Base-by-base conservation (phyloP, 2,113 vertebrate species). In the Corythoichthys haematopterus region DNA sequence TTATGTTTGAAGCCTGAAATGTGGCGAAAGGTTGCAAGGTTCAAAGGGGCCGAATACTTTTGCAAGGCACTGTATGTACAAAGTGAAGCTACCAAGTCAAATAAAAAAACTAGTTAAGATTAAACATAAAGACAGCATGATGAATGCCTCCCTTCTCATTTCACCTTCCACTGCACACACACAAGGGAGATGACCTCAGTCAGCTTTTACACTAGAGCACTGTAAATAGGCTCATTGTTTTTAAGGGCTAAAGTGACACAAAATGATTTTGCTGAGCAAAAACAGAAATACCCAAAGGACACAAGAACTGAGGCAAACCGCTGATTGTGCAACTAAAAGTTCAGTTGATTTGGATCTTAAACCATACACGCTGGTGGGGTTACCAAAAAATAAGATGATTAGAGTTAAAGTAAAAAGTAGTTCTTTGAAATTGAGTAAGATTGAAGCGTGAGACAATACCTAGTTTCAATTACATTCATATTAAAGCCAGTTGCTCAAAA, bases 151-250 rank as follows among this genome's bases (percentile, higher is more conserved):
- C 68, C 56, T 45, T 82, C 67, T 74, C 74, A 70, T 72, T 57
- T 36, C 58, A 53, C 65, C 59, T 28, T 40, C 20, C 20, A 16
- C n/a, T 82, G 73, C 62, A 10, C 11, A 28, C 76, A 77, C 78
- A 61, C 77, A 66, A 60, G 76, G 70, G 71, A 62, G 52, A 76
- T 85, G 56, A 88, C 68, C 84, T 88, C 85, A 87, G 73, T 20
- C 12, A 53, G 64, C 67, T 60, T 57, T 61, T 43, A 43, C 40
- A 43, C 40, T 59, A 50, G 63, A 58, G 14, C 57, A 36, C 52
- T 28, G 73, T 74, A 85, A 86, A 87, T 77, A 78, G 66, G 63
- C 33, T 33, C 33, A 57, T 69, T 28, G 2, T 62, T 71, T 16
- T 65, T 36, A 70, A 66, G 10, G 61, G 75, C 77, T 75, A 76